Conservation (phyloP, 1,140 invertebrate genomes). For the Diachasmimorpha longicaudata region DNA sequence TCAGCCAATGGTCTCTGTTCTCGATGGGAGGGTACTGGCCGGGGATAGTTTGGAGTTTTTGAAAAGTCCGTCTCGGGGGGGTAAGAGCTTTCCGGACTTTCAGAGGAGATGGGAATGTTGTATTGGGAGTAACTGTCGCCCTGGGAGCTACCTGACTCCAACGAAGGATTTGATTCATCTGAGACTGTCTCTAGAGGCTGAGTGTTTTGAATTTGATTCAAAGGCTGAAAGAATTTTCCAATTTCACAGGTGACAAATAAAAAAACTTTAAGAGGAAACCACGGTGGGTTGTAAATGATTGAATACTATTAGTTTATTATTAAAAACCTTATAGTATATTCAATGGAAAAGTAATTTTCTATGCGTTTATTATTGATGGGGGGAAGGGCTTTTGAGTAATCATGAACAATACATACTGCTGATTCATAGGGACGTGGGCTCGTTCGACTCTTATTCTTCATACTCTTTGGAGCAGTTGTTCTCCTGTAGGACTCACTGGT, state of each 20-base stretch:
- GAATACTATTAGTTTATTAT: too few relatives aligned
- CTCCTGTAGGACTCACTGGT: conserved; percentile 40
- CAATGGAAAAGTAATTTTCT: too few relatives aligned
- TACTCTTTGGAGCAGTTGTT: conserved; percentile 34
- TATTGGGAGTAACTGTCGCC: conserved; percentile 37
- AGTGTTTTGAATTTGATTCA: conserved; percentile 32
- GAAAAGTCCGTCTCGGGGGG: conserved; percentile 35
- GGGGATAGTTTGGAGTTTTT: conserved; percentile 36
- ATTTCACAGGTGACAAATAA: too few relatives aligned
- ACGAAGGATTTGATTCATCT: conserved; percentile 29
- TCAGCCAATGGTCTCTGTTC: not conserved
- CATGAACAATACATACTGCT: not conserved
- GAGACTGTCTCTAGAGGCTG: conserved; percentile 32
- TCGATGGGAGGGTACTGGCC: not conserved
- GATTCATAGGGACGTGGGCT: not conserved
- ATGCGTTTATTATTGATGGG: too few relatives aligned
- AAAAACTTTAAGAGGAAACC: too few relatives aligned
- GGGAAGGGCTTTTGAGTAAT: too few relatives aligned
- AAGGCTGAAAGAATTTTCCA: conserved; percentile 23
- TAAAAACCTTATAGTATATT: too few relatives aligned
- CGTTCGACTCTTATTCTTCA: conserved; percentile 6
- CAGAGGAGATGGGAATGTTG: conserved; percentile 40
- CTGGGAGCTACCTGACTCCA: conserved; percentile 19
- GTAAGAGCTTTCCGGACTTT: conserved; percentile 11
- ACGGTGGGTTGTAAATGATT: too few relatives aligned